phyloP scores from a whole-genome alignment of 1,140 invertebrate genomes.

The Lucilia cuprina region DNA sequence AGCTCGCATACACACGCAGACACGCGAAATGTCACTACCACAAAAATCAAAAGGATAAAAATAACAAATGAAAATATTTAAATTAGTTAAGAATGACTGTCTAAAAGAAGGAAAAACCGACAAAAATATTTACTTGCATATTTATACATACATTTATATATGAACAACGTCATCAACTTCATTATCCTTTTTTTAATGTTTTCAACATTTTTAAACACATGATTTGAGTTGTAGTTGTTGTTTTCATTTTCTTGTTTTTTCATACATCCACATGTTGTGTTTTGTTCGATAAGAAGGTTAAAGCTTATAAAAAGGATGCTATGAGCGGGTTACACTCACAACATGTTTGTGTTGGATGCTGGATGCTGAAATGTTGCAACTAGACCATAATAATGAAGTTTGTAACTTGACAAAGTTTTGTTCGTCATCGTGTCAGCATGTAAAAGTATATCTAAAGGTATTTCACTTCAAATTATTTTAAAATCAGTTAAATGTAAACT shows the following conservation, averaged over 20 bases:
- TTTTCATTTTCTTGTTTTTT: background rate
- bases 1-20: background rate
- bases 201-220: background rate
- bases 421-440: background rate
- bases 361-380: background rate
- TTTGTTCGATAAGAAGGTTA: background rate
- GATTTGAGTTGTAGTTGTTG: background rate
- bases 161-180: background rate
- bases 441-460: conserved; percentile 9
- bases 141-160: background rate
- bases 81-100: background rate
- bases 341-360: background rate
- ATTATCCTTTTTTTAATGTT: background rate
- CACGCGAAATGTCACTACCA: background rate
- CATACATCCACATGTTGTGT: background rate
- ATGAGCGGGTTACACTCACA: background rate
- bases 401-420: conserved; percentile 14
- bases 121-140: background rate
- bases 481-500: conserved; percentile 32
- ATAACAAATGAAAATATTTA: background rate
- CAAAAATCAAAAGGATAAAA: background rate
- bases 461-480: conserved; percentile 27
- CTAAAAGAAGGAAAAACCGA: background rate
- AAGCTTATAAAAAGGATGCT: background rate
- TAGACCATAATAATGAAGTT: background rate